Evolutionary conservation across 2,797 vertebrate genomes (phyloP), one percentile per base, ranked within the genome.

Genomic region (Rhynchonycteris naso): DNA sequence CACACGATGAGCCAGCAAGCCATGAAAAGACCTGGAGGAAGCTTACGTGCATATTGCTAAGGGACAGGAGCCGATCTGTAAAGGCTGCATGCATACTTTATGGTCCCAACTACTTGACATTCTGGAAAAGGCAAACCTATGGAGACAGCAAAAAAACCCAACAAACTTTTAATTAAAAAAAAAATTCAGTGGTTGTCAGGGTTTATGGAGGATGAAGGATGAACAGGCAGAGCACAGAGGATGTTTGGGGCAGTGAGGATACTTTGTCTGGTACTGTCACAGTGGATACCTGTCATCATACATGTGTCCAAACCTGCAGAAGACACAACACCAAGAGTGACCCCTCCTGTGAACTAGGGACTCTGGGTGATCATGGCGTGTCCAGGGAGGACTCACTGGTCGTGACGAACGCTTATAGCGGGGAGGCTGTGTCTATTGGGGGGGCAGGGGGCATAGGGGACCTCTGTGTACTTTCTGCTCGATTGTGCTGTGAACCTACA

Each of bases 11-110:
- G 13, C 47, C 4, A 4, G 2, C 7, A 2, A 22, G 18, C 13
- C 28, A 1, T 0, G 74, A 28, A 43, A 22, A 58, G 22, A 6
- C 56, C 4, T 0, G 10, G 52, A 50, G 22, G 30, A 26, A 66
- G 2, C 24, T 24, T 5, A 1, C 0, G 18, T 0, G 14, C 5
- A 0, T 7, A 0, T 10, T 0, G 10, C 33, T 0, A 12, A 24
- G 61, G 3, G 87, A 35, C 58, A 14, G 26, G 14, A n/a, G 30
- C 50, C 12, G 2, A 0, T 26, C 18, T 38, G 28, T 21, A 13
- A 38, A 68, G 68, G 38, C 43, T 13, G 0, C 38, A 35, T 13
- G 0, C 38, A 11, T 5, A 3, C 50, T 2, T 6, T 5, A 1
- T 1, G 13, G 10, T 12, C 14, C 68, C 83, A 52, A 18, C 69